Conservation (phyloP, 2,888 invertebrate genomes). For the Elaeidobius kamerunicus region DNA sequence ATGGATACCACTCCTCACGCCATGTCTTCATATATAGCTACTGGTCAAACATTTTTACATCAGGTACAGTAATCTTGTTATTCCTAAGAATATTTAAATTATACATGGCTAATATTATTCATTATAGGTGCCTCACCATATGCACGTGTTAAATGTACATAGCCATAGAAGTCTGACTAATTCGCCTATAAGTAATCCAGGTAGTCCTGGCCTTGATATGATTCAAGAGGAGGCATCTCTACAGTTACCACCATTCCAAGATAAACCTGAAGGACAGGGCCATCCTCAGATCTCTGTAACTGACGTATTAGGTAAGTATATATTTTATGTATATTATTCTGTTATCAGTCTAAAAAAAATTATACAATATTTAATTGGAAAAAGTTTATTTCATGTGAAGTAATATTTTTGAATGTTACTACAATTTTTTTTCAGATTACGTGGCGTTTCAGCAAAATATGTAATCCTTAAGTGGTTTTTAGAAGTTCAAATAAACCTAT, state of each 20-base stretch:
- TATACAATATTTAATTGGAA: too few relatives aligned
- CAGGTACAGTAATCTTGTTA: too few relatives aligned
- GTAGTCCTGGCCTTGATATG: slow-evolving; percentile 70
- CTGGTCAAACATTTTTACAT: slow-evolving; percentile 25
- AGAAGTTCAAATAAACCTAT: too few relatives aligned
- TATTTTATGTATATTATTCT: too few relatives aligned
- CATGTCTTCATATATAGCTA: slow-evolving; percentile 35
- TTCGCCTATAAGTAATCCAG: slow-evolving; percentile 61
- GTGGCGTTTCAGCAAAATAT: too few relatives aligned
- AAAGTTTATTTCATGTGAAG: too few relatives aligned
- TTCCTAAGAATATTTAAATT: too few relatives aligned
- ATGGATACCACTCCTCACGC: slow-evolving; percentile 50
- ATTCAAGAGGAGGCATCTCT: slow-evolving; percentile 69
- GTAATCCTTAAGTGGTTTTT: too few relatives aligned
- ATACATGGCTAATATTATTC: slow-evolving; percentile 31
- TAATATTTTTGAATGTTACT: too few relatives aligned
- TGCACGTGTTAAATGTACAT: slow-evolving; percentile 49
- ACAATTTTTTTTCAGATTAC: too few relatives aligned
- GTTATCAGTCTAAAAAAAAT: not conserved
- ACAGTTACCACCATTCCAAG: slow-evolving; percentile 47
- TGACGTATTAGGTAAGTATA: slow-evolving; percentile 73
- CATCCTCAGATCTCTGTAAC: slow-evolving; percentile 91
- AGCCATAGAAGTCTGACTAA: slow-evolving; percentile 59
- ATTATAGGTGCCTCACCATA: slow-evolving; percentile 38
- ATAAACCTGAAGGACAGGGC: slow-evolving; percentile 42